A percentile compares a stretch with the other conserved stretches of the same genome.
Evolutionary conservation across 1,140 invertebrate species (phyloP).

Genomic region (Zelostemma sp.): DNA sequence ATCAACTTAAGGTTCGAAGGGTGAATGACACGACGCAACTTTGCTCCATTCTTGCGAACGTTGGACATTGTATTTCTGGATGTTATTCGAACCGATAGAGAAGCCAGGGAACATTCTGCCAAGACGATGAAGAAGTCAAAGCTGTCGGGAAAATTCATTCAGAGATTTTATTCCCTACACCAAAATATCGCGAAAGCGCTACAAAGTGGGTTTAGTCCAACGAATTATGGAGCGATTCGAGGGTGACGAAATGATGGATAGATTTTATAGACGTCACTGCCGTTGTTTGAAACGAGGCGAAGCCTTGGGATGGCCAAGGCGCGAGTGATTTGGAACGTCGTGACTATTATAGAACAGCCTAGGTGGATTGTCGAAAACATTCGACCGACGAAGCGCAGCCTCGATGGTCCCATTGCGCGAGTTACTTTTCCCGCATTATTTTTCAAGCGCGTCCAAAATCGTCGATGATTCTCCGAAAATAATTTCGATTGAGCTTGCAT

Average conservation of each 20-base stretch:
- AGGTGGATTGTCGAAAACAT: constrained; percentile 46
- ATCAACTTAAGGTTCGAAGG: neutral
- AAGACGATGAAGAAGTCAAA: too few species aligned
- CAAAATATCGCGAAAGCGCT: too few species aligned
- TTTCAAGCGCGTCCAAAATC: too few species aligned
- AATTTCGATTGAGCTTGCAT: too few species aligned
- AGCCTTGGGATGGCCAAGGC: constrained; percentile 44
- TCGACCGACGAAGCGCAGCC: constrained; percentile 27
- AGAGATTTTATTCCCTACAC: too few species aligned
- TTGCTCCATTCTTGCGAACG: constrained; percentile 14
- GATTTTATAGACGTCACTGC: constrained; percentile 41
- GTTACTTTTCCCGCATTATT: neutral
- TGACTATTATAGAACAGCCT: constrained; percentile 47
- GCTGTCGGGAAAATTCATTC: too few species aligned
- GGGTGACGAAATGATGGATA: constrained; percentile 42
- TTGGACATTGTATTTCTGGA: constrained; percentile 40
- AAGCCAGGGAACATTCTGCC: too few species aligned
- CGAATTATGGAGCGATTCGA: too few species aligned
- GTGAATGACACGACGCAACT: constrained; percentile 32
- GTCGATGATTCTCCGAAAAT: too few species aligned
- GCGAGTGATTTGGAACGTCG: constrained; percentile 46
- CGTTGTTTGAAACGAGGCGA: constrained; percentile 35
- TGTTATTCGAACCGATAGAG: neutral
- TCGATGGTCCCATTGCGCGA: constrained; percentile 27
- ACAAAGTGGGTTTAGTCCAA: too few species aligned